A percentile compares a stretch with the other conserved stretches of the same genome.
phyloP scores from a whole-genome alignment of 2,113 vertebrate species.

The Ochotona princeps region DNA sequence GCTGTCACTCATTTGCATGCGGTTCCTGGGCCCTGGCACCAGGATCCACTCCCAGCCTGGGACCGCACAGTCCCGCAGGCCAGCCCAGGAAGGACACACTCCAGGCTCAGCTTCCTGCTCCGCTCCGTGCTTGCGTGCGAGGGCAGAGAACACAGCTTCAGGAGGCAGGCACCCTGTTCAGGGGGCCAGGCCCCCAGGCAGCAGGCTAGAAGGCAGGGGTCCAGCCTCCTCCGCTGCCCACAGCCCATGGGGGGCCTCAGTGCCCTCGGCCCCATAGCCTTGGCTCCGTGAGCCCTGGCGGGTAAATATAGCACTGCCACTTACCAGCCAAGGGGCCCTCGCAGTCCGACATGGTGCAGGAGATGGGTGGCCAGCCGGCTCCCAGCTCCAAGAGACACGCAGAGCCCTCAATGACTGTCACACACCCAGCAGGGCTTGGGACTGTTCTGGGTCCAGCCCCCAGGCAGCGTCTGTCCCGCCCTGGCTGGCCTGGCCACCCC shows the following conservation, averaged over 20 bases:
- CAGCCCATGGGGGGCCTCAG: background rate
- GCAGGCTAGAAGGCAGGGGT: background rate
- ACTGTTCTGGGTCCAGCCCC: background rate
- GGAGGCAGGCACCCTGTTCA: background rate
- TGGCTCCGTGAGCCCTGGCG: conserved; percentile 79
- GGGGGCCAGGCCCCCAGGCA: background rate
- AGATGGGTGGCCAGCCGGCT: conserved; percentile 62
- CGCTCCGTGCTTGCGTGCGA: background rate
- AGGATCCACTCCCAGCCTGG: background rate
- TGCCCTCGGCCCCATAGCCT: background rate
- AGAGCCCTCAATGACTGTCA: conserved; percentile 5
- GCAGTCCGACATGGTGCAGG: conserved; percentile 94
- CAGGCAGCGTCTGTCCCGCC: conserved; percentile 37
- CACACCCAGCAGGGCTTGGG: conserved; percentile 53
- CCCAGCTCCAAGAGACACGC: conserved; percentile 24
- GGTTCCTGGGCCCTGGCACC: background rate
- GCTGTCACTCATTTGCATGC: accelerated
- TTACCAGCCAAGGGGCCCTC: conserved; percentile 95
- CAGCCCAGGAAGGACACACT: background rate
- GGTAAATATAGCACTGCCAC: conserved; percentile 90
- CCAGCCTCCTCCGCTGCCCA: conserved; percentile 30
- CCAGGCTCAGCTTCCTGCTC: conserved; percentile 20
- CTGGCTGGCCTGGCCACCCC: conserved; percentile 56
- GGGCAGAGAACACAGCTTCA: background rate
- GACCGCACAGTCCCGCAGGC: background rate